A percentile compares a stretch with the other conserved stretches of the same genome.
Conservation (phyloP, 2,888 invertebrate species). For the Erebia aethiops region DNA sequence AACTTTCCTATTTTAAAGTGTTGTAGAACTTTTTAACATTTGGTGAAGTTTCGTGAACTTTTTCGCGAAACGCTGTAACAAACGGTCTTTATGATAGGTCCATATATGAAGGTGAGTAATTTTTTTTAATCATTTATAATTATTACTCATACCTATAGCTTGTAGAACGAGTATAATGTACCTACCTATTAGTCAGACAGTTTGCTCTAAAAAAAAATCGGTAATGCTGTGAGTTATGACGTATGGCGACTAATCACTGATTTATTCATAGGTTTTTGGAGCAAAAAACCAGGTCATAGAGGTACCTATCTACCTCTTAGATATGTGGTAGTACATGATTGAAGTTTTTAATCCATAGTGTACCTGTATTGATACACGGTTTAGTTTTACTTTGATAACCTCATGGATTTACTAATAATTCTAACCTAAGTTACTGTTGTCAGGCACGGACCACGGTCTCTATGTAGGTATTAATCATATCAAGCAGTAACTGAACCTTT, state of each 20-base stretch:
- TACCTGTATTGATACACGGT: not conserved
- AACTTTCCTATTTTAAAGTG: conserved; percentile 45
- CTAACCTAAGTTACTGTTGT: conserved; percentile 16
- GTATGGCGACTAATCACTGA: conserved; percentile 13
- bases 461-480: not conserved
- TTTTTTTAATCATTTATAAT: not conserved
- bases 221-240: conserved; percentile 3
- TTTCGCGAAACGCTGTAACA: conserved; percentile 73
- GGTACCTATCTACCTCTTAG: not conserved
- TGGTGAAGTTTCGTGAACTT: conserved; percentile 74
- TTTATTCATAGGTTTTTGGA: conserved; percentile 28
- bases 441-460: not conserved
- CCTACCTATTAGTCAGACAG: conserved; percentile 17
- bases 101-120: conserved; percentile 80
- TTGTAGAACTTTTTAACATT: conserved; percentile 60
- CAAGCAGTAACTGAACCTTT: no score
- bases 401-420: not conserved
- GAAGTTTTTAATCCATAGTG: not conserved
- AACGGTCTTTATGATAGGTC: conserved; percentile 81
- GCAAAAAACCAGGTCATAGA: conserved; percentile 33
- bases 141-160: not conserved
- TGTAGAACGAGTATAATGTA: not conserved
- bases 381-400: not conserved
- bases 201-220: conserved; percentile 20
- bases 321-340: not conserved